Conservation (phyloP, 2,797 vertebrate genomes). For the Tokudaia muenninki region DNA sequence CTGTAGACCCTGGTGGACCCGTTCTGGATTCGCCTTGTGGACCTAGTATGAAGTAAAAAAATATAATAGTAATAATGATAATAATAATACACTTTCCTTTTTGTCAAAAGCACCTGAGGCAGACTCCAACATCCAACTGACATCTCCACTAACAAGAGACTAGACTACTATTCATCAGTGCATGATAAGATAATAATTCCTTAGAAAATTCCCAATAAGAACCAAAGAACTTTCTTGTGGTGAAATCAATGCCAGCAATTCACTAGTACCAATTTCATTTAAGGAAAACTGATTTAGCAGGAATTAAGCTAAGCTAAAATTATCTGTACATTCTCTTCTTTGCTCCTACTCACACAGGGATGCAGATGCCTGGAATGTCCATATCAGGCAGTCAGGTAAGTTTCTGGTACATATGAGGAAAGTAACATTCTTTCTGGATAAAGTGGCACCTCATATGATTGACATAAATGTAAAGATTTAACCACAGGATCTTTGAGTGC, state of each 20-base stretch:
- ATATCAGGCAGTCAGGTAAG: slow-evolving; percentile 80
- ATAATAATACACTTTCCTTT: slow-evolving; percentile 30
- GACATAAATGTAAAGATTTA: slow-evolving; percentile 83
- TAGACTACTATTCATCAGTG: slow-evolving; percentile 89
- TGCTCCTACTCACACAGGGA: slow-evolving; percentile 80
- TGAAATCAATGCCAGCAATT: slow-evolving; percentile 79
- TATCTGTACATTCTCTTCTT: slow-evolving; percentile 84
- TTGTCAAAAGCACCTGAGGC: slow-evolving; percentile 28
- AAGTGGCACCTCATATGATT: slow-evolving; percentile 71
- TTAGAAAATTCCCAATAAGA: slow-evolving; percentile 89
- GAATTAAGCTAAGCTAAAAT: slow-evolving; percentile 82
- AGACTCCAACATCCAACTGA: slow-evolving; percentile 81
- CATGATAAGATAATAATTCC: slow-evolving; percentile 88
- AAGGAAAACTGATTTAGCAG: slow-evolving; percentile 82
- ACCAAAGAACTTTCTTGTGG: slow-evolving; percentile 83
- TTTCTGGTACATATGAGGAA: slow-evolving; percentile 81
- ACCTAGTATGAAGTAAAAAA: slow-evolving; percentile 88
- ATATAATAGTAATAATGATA: not conserved
- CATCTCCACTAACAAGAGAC: slow-evolving; percentile 85
- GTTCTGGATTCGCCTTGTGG: slow-evolving; percentile 95
- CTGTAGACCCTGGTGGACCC: slow-evolving; percentile 93
- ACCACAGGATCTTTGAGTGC: slow-evolving; percentile 73
- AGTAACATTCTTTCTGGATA: slow-evolving; percentile 86
- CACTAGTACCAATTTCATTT: slow-evolving; percentile 79
- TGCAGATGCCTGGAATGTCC: slow-evolving; percentile 78